Percentiles rank a stretch among this genome's conserved stretches.
These are phyloP conservation scores for Agrotis puta DNA, from an alignment of 2,888 invertebrate genomes.

Conservation along the genomic window DNA sequence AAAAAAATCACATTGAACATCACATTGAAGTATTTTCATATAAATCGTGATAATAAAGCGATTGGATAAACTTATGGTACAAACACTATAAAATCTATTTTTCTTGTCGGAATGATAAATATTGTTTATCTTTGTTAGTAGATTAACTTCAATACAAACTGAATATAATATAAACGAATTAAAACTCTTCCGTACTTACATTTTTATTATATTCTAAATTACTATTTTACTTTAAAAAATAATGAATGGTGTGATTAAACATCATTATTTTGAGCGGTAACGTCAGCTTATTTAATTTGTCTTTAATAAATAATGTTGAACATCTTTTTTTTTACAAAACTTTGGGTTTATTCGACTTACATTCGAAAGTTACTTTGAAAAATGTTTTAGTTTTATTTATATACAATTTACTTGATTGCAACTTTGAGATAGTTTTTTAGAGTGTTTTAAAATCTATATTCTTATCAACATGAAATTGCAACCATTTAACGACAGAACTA, in stretches of 20 bases:
- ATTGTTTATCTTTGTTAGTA: constrained; percentile 24
- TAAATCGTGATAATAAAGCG: constrained; percentile 47
- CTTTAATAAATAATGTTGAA: background rate
- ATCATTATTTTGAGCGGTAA: constrained; percentile 3
- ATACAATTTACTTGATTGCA: background rate
- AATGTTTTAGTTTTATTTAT: constrained; percentile 13
- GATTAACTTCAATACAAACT: constrained; percentile 31
- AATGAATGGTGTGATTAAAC: background rate
- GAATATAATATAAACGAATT: constrained; percentile 23
- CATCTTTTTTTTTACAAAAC: no score
- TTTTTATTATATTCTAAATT: constrained; percentile 7
- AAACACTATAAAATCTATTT: constrained; percentile 35
- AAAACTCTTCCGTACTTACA: constrained; percentile 16
- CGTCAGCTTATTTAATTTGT: constrained; percentile 3
- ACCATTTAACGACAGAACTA: no score
- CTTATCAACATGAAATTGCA: no score
- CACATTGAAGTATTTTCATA: constrained; percentile 26
- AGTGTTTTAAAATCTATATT: background rate
- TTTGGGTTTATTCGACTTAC: no score
- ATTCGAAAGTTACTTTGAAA: background rate
- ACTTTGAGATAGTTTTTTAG: no score
- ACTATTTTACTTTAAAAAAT: background rate
- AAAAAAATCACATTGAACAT: constrained; percentile 9
- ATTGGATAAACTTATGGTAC: constrained; percentile 32
- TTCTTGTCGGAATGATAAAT: constrained; percentile 43